phyloP scores from a whole-genome alignment of 1,140 invertebrate species.

The Acromyrmex heyeri region DNA sequence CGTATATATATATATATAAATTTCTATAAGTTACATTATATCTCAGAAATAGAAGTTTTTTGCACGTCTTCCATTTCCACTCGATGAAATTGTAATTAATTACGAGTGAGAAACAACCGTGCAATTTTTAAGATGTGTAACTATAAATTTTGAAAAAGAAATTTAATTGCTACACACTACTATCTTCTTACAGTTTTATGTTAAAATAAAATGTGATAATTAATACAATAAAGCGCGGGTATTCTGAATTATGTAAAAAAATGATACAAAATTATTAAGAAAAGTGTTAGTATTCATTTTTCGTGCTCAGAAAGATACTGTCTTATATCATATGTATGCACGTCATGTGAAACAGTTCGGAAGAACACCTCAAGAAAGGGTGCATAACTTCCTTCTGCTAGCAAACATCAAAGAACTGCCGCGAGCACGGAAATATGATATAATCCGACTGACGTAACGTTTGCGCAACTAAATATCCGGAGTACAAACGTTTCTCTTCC shows the following conservation, averaged over 20 bases:
- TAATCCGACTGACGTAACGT: conserved; percentile 25
- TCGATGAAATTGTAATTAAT: not conserved
- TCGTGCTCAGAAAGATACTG: not conserved
- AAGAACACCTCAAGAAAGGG: conserved; percentile 30
- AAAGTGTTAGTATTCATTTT: not conserved
- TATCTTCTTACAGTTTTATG: not conserved
- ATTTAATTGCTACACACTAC: not conserved
- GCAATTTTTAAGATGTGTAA: not conserved
- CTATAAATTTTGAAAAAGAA: not conserved
- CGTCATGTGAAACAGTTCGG: conserved; percentile 21
- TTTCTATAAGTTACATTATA: not conserved
- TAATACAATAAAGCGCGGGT: not conserved
- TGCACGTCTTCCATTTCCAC: not conserved
- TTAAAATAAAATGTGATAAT: conserved; percentile 1
- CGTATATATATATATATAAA: not conserved
- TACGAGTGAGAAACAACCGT: not conserved
- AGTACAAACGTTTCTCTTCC: conserved; percentile 25
- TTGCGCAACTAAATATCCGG: conserved; percentile 54
- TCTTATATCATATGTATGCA: not conserved
- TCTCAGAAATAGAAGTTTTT: not conserved
- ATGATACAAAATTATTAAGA: not conserved
- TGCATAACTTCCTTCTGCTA: conserved; percentile 22
- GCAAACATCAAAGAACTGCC: conserved; percentile 40
- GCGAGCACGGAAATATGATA: conserved; percentile 43
- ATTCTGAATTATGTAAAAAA: not conserved